Percentiles rank a stretch among this genome's conserved stretches.
Conservation (phyloP, 2,113 vertebrate genomes). For the Chionodraco myersi region DNA sequence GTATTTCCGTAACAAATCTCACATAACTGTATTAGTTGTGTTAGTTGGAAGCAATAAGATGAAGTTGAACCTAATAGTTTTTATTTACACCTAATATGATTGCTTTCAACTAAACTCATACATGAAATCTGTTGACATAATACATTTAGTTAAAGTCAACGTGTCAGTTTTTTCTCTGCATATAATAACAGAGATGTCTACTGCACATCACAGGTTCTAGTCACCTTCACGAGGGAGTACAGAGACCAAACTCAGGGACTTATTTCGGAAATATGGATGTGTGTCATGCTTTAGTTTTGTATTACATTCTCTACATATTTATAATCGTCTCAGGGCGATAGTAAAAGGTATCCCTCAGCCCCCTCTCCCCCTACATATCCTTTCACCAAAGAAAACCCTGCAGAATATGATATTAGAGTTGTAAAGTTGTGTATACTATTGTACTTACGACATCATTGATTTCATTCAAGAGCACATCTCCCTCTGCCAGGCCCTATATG, state of each 20-base stretch:
- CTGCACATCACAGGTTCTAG: neutral
- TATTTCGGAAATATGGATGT: slow-evolving; percentile 12
- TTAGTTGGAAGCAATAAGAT: no score
- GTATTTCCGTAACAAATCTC: no score
- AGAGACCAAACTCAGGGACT: slow-evolving; percentile 7
- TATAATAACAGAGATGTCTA: neutral
- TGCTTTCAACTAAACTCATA: no score
- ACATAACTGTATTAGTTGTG: no score
- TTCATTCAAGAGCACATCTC: slow-evolving; percentile 29
- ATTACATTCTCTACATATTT: slow-evolving; percentile 32
- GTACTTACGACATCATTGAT: slow-evolving; percentile 45
- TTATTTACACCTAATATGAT: no score
- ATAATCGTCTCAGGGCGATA: slow-evolving; percentile 33
- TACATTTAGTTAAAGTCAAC: no score
- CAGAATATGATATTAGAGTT: slow-evolving; percentile 46
- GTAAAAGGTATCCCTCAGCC: slow-evolving; percentile 30
- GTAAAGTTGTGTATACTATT: slow-evolving; percentile 38
- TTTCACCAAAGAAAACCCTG: slow-evolving; percentile 43
- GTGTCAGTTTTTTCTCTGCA: no score
- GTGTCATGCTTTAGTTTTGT: slow-evolving; percentile 35
- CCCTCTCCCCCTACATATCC: neutral
- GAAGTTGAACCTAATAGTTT: no score
- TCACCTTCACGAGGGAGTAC: slow-evolving; percentile 10
- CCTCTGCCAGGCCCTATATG: slow-evolving; percentile 33
- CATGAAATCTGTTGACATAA: no score